Conservation (phyloP, 1,140 invertebrate genomes). For the Drosophila busckii region DNA sequence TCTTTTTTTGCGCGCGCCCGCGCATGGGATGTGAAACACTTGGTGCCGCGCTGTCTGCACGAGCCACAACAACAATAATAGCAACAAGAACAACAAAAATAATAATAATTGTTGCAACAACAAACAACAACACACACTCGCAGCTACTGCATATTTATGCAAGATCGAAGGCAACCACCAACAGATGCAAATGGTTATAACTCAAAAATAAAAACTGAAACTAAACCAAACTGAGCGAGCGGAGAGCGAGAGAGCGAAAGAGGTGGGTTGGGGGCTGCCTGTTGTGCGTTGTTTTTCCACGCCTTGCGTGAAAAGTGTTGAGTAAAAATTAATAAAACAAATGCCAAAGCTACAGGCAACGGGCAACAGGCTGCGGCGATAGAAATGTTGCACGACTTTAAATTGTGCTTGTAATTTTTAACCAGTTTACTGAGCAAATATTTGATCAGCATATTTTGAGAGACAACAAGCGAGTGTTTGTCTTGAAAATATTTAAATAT, state of each 20-base stretch:
- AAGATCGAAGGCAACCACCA: constrained; percentile 18
- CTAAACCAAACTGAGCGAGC: neutral
- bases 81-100: constrained; percentile 19
- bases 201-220: constrained; percentile 3
- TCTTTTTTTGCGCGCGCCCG: constrained; percentile 29
- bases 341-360: constrained; percentile 59
- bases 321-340: constrained; percentile 70
- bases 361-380: constrained; percentile 7
- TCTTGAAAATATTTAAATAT: constrained; percentile 77
- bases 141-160: constrained; percentile 50
- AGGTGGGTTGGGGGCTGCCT: no score
- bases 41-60: constrained; percentile 73
- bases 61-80: constrained; percentile 42
- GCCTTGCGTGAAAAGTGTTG: constrained; percentile 62
- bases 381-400: constrained; percentile 1
- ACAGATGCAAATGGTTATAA: constrained; percentile 48
- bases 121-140: constrained; percentile 35
- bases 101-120: constrained; percentile 56
- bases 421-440: constrained; percentile 75
- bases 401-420: constrained; percentile 77
- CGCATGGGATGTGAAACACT: constrained; percentile 65
- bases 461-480: constrained; percentile 66
- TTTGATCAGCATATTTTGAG: constrained; percentile 75
- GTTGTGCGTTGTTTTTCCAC: constrained; percentile 59
- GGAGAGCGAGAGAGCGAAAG: no score